Evolutionary conservation across 2,113 vertebrate species (phyloP), one percentile per base, ranked within the genome.

Genomic region (Numenius arquata): DNA sequence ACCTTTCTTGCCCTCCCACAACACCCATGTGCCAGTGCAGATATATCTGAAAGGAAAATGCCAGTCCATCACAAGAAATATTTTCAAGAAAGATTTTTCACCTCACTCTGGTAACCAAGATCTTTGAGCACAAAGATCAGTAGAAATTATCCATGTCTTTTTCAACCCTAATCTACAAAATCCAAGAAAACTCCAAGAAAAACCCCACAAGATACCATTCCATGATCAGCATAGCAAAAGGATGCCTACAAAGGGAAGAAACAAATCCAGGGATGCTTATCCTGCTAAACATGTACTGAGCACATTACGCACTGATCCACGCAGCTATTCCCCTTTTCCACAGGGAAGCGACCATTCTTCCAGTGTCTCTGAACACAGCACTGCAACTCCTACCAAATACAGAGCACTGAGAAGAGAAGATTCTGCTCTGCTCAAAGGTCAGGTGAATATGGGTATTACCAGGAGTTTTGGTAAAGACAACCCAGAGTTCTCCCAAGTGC

Each of bases 281-380:
- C 10, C 26, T 23, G 9, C 45, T 66, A 40, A 59, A n/a, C 47
- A 26, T 40, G 52, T 11, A 45, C n/a, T 2, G 6, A 90, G 55
- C 58, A 53, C 40, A 45, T 61, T 15, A 19, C 3, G 6, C 23
- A 47, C 1, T 0, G 1, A 73, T 55, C 30, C 0, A 0, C 40
- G 52, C 1, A 4, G 34, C 58, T 84, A 25, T 9, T 36, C 7
- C 25, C 38, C 43, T 36, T 53, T 62, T 50, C 66, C 76, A 48
- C 7, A 30, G 55, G 43, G 48, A 81, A 85, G 12, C 30, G 50
- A 47, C 25, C 5, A 3, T 22, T 72, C 29, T 55, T 52, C 48
- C n/a, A 40, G 7, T 0, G 3, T 27, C 43, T 63, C 71, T 43
- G 29, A 87, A 34, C 17, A 48, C 9, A 32, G 40, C 12, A 14